Evolutionary conservation across 2,888 invertebrate genomes (phyloP), one percentile per base, ranked within the genome.

Genomic region (Penaeus monodon): DNA sequence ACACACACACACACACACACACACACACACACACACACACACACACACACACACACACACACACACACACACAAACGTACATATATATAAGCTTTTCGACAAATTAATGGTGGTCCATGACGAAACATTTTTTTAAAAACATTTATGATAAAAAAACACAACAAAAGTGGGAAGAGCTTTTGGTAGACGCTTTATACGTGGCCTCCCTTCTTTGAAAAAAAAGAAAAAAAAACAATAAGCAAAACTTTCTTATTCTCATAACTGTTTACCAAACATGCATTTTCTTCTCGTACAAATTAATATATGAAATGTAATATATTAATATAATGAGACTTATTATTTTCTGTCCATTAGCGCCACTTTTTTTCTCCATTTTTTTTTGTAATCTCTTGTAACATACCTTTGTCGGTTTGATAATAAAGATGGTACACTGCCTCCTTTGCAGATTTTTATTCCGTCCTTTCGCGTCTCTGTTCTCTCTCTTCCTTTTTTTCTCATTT

Each of bases 251-350:
- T 57, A 49, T 57, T 78, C 8, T 38, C 33, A 6, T 38, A 38
- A 38, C 68, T 24, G 57, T 29, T 80, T 57, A 79, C 57, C 85
- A 57, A 49, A 76, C 81, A 77, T 86, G 86, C 86, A 86, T 86
- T 86, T 86, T 73, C 74, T 57, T 81, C 77, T 86, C 81, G 86
- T 86, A 86, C 86, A 86, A 86, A 86, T 81, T 86, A 86, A 86
- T 86, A 86, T 86, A 86, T 86, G 86, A 81, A 86, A 77, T 84
- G 86, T 86, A 81, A 82, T 86, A 81, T 86, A 86, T 81, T 86
- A 86, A 86, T 86, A 86, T 49, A 82, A 86, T 86, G 81, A 81
- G 80, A 73, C 63, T 85, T 65, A 24, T 64, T 63, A 63, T 24
- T 73, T 33, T 12, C 65, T 74, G 79, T 73, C 70, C 57, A 44